These are phyloP conservation scores for Micrastur ruficollis DNA, from an alignment of 2,797 vertebrate species.

Conservation along the genomic window DNA sequence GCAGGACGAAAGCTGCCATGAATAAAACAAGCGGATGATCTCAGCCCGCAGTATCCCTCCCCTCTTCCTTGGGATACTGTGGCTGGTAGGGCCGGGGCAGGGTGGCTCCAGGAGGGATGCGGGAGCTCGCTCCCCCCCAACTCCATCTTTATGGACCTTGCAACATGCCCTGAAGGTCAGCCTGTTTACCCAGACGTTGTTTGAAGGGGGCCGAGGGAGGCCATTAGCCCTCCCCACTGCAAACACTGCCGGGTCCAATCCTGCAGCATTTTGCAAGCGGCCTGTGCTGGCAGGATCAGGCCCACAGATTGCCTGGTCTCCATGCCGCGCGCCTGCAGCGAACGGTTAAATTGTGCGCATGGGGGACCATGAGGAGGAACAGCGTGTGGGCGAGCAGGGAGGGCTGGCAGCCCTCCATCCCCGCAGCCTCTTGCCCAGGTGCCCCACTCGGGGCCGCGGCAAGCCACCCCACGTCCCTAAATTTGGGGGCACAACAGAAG, in stretches of 20 bases:
- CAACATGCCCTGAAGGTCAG: slow-evolving; percentile 40
- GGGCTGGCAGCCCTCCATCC: not conserved
- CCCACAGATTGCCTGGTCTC: not conserved
- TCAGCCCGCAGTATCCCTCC: not conserved
- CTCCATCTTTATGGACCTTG: slow-evolving; percentile 28
- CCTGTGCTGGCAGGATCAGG: not conserved
- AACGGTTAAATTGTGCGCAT: fast-evolving
- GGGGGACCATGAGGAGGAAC: not conserved
- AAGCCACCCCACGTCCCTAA: not conserved
- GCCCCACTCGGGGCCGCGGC: not conserved
- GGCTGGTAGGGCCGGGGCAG: not conserved
- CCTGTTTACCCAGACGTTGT: slow-evolving; percentile 52
- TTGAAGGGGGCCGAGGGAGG: not conserved
- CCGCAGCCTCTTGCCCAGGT: not conserved
- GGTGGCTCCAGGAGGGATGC: not conserved
- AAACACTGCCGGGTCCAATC: not conserved
- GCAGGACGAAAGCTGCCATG: not conserved
- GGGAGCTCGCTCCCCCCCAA: not conserved
- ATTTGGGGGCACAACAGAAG: not conserved
- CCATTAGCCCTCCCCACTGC: not conserved
- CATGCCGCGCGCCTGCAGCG: fast-evolving
- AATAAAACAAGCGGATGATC: slow-evolving; percentile 16
- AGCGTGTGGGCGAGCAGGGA: not conserved
- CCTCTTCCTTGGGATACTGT: not conserved
- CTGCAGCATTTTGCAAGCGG: not conserved